These are phyloP conservation scores for Drosophila emarginata DNA, from an alignment of 2,888 invertebrate species.

Conservation along the genomic window DNA sequence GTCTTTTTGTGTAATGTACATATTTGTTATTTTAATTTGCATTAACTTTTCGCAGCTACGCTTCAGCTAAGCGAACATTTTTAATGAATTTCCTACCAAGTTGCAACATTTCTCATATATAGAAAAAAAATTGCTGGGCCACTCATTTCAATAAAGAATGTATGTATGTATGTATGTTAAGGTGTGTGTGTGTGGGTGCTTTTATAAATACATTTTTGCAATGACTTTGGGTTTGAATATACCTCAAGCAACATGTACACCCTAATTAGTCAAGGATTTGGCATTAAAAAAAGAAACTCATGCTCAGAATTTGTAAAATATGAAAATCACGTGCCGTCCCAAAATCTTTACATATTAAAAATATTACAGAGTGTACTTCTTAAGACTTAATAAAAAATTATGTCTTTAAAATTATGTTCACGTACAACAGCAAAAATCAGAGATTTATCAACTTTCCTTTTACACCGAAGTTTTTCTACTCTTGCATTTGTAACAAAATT, in stretches of 20 bases:
- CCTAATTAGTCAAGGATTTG: constrained; percentile 68
- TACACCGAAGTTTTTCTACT: background rate
- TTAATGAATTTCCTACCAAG: constrained; percentile 54
- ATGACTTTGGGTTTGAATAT: constrained; percentile 29
- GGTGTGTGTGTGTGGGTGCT: constrained; percentile 34
- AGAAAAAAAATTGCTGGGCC: background rate
- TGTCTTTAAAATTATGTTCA: constrained; percentile 49
- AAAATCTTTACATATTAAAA: constrained; percentile 41
- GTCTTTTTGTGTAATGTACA: background rate
- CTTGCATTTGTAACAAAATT: background rate
- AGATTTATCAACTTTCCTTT: constrained; percentile 12
- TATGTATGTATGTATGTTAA: background rate
- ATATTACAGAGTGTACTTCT: constrained; percentile 24
- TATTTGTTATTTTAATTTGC: constrained; percentile 13
- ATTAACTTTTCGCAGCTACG: constrained; percentile 33
- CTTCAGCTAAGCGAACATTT: constrained; percentile 58
- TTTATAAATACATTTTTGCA: constrained; percentile 44
- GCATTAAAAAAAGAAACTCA: constrained; percentile 32
- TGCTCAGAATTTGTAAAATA: constrained; percentile 29
- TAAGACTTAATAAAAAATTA: constrained; percentile 21
- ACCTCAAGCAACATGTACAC: constrained; percentile 28
- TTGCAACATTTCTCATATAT: constrained; percentile 18
- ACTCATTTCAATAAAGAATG: background rate
- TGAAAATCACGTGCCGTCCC: constrained; percentile 48
- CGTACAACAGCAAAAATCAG: constrained; percentile 42